Evolutionary conservation across 2,113 vertebrate genomes (phyloP), one percentile per base, ranked within the genome.

Genomic region (Trochalopteron elliotii): DNA sequence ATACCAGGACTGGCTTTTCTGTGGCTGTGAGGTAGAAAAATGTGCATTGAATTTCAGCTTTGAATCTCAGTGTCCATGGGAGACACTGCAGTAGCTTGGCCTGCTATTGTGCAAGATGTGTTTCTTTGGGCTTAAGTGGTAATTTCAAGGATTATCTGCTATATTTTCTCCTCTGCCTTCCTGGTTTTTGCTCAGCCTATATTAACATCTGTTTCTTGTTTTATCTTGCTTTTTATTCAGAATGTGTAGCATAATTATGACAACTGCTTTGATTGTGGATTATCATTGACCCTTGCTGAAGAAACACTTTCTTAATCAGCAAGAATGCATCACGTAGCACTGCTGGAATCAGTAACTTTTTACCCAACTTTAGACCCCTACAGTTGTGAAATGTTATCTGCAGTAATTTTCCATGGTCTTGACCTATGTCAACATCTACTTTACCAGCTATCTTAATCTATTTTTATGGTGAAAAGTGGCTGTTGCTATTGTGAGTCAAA

Each of bases 191-290:
- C 50, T 19, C 11, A 87, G 52, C 37, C 67, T 94, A 8, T 70
- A 37, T 49, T 83, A 53, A 63, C 25, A 77, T 83, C 28, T 83
- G 18, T 59, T 72, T 94, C 37, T 16, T 61, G 61, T 89, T 96
- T 79, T 74, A 71, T 78, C 35, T 47, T 52, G 33, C 27, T 44
- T 88, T 88, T 47, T 65, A 80, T 86, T 83, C 37, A 90, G 16
- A 89, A 30, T 75, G 8, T 75, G 8, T 94, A 59, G 40, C 37
- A 33, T 69, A 92, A 90, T 94, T 81, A 79, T 71, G 56, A 70
- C 67, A 93, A 40, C 71, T 83, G 35, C 37, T 95, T 94, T 97
- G 89, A 60, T 81, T 87, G n/a, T 88, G 33, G 27, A 64, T 93
- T 89, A 61, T 87, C 57, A 56, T 35, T 88, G 85, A 71, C 40